A percentile compares a stretch with the other conserved stretches of the same genome.
These are phyloP conservation scores for Poeciliopsis gracilis DNA, from an alignment of 2,797 vertebrate species.

Conservation along the genomic window DNA sequence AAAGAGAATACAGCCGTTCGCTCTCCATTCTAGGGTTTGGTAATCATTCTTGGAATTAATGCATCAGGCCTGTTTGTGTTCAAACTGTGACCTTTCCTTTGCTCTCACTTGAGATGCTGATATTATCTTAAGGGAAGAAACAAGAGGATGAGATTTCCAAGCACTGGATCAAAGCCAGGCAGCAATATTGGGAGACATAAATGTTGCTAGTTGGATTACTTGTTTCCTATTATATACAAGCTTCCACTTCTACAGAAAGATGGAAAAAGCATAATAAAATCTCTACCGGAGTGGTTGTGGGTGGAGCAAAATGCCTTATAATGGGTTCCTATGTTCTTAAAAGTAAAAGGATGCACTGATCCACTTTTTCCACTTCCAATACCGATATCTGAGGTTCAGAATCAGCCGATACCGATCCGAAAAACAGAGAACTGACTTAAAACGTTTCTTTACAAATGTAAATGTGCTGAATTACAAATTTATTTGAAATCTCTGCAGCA, in stretches of 20 bases:
- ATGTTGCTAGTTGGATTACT: conserved; percentile 34
- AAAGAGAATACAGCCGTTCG: conserved; percentile 2
- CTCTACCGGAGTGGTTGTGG: conserved; percentile 3
- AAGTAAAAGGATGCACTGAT: neutral
- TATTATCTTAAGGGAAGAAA: conserved; percentile 49
- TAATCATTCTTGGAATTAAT: conserved; percentile 24
- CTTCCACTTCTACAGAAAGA: conserved; percentile 27
- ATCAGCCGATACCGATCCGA: no score
- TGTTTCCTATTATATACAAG: conserved; percentile 47
- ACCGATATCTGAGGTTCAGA: no score
- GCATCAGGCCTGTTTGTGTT: neutral
- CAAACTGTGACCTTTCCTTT: conserved; percentile 27
- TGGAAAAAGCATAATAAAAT: conserved; percentile 1
- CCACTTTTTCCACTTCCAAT: no score
- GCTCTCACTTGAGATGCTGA: conserved; percentile 27
- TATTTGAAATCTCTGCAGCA: no score
- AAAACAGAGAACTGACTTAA: no score
- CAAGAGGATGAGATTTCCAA: conserved; percentile 62
- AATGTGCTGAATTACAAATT: no score
- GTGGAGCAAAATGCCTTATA: neutral
- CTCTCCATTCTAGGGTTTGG: conserved; percentile 1
- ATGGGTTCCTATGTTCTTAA: neutral
- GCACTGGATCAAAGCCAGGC: conserved; percentile 57
- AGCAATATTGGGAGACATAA: conserved; percentile 29
- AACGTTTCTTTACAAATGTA: no score